These are phyloP conservation scores for Poecile atricapillus DNA, from an alignment of 2,113 vertebrate species.

Conservation along the genomic window DNA sequence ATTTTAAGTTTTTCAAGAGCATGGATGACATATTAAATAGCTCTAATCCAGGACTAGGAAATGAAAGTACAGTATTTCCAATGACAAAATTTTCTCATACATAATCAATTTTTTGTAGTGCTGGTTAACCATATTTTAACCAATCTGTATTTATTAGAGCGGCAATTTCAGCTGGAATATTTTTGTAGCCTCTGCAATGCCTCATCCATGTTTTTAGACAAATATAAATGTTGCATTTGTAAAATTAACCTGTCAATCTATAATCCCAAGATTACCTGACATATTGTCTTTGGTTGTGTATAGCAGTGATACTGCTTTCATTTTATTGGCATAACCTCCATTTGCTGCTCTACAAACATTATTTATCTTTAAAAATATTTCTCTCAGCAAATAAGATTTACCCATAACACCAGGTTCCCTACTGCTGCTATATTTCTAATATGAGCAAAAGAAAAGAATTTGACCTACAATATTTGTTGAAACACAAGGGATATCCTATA, in stretches of 20 bases:
- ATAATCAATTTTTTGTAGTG: neutral
- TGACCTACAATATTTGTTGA: neutral
- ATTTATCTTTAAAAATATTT: neutral
- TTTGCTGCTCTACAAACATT: neutral
- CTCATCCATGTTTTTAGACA: neutral
- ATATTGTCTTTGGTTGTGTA: neutral
- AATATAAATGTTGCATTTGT: neutral
- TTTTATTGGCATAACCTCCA: neutral
- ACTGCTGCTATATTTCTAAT: neutral
- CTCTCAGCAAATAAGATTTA: neutral
- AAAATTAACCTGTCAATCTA: neutral
- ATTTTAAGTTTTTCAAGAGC: neutral
- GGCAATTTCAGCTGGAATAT: neutral
- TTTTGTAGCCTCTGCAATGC: neutral
- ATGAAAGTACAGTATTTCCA: neutral
- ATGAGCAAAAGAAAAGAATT: neutral
- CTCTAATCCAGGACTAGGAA: neutral
- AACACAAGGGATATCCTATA: neutral
- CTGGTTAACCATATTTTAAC: neutral
- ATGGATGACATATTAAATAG: neutral
- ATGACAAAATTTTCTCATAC: neutral
- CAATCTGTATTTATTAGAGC: neutral
- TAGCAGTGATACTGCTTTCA: neutral
- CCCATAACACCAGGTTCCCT: neutral
- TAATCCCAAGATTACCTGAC: neutral